These are phyloP conservation scores for Asobara japonica DNA, from an alignment of 1,140 invertebrate genomes.

Conservation along the genomic window DNA sequence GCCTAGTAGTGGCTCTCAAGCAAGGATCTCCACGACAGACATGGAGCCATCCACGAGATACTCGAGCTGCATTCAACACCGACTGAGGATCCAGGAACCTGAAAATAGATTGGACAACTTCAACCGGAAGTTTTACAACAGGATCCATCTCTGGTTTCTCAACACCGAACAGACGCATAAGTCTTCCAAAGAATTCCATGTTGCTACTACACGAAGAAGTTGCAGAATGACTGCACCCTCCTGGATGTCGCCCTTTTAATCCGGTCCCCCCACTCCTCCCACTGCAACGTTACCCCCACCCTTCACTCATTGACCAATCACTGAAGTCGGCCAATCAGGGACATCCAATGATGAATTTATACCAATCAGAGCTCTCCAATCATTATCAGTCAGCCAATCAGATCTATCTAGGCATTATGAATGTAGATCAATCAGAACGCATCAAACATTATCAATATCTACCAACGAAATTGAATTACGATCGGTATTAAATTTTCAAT, in stretches of 20 bases:
- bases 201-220: background rate
- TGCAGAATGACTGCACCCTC: background rate
- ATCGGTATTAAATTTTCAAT: slow-evolving; percentile 9
- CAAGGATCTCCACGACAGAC: background rate
- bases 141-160: background rate
- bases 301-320: no score
- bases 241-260: background rate
- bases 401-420: no score
- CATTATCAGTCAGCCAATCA: no score
- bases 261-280: no score
- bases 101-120: background rate
- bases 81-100: background rate
- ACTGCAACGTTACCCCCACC: no score
- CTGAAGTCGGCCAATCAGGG: background rate
- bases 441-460: background rate
- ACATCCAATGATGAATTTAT: no score
- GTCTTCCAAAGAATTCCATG: background rate
- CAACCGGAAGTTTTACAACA: background rate
- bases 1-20: background rate
- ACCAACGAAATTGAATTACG: no score
- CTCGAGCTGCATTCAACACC: background rate
- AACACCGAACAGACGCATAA: background rate
- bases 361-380: background rate
- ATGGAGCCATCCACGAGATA: background rate
- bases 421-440: no score